Evolutionary conservation across 2,888 invertebrate genomes (phyloP).

Genomic region (Mythimna vitellina): DNA sequence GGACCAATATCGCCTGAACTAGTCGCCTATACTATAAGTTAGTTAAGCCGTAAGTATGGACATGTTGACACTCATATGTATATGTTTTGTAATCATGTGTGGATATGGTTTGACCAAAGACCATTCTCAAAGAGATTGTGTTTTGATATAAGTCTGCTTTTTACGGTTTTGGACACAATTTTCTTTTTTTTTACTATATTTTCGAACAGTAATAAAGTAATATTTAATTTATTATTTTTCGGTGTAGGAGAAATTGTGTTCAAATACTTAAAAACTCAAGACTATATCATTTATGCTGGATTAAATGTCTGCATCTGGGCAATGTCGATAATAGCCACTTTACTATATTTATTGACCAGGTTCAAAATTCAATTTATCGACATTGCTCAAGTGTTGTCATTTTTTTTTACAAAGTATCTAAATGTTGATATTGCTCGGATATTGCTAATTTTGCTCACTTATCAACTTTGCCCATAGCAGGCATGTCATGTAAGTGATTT

Average conservation of each 20-base stretch:
- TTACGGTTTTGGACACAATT: slow-evolving; percentile 9
- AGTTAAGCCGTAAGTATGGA: slow-evolving; percentile 54
- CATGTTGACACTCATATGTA: slow-evolving; percentile 45
- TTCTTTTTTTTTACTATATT: not conserved
- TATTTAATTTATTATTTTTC: not conserved
- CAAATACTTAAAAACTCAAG: slow-evolving; percentile 10
- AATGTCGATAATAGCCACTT: slow-evolving; percentile 37
- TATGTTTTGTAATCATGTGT: slow-evolving; percentile 42
- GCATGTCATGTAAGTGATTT: slow-evolving; percentile 25
- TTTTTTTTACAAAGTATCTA: slow-evolving; percentile 20
- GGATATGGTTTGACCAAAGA: slow-evolving; percentile 50
- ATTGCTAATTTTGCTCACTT: slow-evolving; percentile 19
- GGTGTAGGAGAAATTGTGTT: slow-evolving; percentile 15
- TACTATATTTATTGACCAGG: slow-evolving; percentile 50
- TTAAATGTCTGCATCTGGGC: not conserved
- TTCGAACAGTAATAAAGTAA: not conserved
- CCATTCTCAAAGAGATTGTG: slow-evolving; percentile 46
- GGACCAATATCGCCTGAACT: slow-evolving; percentile 80
- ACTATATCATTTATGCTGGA: slow-evolving; percentile 16
- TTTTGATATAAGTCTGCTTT: slow-evolving; percentile 27
- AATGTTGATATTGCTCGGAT: slow-evolving; percentile 15
- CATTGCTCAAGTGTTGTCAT: slow-evolving; percentile 16
- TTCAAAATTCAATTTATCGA: slow-evolving; percentile 33
- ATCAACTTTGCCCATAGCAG: slow-evolving; percentile 17
- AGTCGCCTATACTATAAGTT: slow-evolving; percentile 56